Percentiles rank a stretch among this genome's conserved stretches.
Evolutionary conservation across 2,888 invertebrate genomes (phyloP).

Genomic region (Eucera pruinosa): DNA sequence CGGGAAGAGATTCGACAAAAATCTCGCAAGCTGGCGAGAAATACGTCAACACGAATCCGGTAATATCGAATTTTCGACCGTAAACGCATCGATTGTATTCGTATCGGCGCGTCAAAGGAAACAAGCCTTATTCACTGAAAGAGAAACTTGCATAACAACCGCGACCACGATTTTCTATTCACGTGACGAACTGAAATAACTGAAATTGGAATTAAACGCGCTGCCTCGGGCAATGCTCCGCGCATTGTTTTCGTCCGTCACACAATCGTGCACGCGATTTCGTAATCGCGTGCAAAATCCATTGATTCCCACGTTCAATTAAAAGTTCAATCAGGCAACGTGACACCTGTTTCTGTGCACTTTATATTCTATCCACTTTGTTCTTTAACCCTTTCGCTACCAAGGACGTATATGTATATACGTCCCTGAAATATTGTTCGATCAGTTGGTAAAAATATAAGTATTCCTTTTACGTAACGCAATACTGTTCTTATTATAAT

Average conservation of each 20-base stretch:
- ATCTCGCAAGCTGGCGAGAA: too few relatives aligned
- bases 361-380: too few relatives aligned
- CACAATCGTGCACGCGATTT: not conserved
- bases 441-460: too few relatives aligned
- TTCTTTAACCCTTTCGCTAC: too few relatives aligned
- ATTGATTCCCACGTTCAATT: constrained; percentile 19
- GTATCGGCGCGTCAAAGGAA: not conserved
- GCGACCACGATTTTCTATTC: constrained; percentile 45
- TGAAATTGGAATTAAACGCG: constrained; percentile 25
- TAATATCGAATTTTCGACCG: constrained; percentile 1
- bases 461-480: too few relatives aligned
- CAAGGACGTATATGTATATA: too few relatives aligned
- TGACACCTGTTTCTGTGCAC: not conserved
- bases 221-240: not conserved
- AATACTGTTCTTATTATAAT: too few relatives aligned
- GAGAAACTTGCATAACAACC: constrained; percentile 41
- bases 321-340: constrained; percentile 39
- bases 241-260: not conserved
- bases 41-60: too few relatives aligned
- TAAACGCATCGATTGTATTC: not conserved
- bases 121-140: constrained; percentile 7
- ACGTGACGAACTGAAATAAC: constrained; percentile 5
- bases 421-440: too few relatives aligned
- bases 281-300: not conserved
- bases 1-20: too few relatives aligned